Conservation (phyloP, 64 coral and sea anemone species). For the Montipora capricornis region DNA sequence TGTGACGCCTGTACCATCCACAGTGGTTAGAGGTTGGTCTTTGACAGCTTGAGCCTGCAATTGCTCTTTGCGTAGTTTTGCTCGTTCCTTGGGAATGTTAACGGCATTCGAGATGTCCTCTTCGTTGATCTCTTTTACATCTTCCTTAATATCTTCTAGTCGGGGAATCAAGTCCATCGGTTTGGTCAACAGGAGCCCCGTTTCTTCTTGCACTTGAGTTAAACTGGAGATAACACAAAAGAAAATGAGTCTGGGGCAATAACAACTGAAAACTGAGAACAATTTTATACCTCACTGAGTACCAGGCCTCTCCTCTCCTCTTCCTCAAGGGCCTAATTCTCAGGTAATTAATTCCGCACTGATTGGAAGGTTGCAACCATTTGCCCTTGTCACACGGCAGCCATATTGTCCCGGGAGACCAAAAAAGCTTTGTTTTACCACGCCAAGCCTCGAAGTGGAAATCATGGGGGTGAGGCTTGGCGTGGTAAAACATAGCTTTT, state of each 20-base stretch:
- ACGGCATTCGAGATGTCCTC: slow-evolving; percentile 15
- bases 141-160: slow-evolving; percentile 2
- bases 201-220: slow-evolving; percentile 81
- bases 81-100: slow-evolving; percentile 51
- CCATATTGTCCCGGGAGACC: no score
- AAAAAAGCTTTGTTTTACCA: no score
- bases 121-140: background rate
- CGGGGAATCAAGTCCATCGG: slow-evolving; percentile 63
- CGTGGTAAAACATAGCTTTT: no score
- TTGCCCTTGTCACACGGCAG: no score
- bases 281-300: no score
- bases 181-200: slow-evolving; percentile 67
- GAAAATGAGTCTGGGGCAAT: background rate
- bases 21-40: background rate
- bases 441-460: no score
- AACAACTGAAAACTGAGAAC: no score
- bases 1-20: background rate
- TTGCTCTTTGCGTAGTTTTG: slow-evolving; percentile 18
- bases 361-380: no score
- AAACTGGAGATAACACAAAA: slow-evolving; percentile 38
- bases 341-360: no score
- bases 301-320: no score
- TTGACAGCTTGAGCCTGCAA: slow-evolving; percentile 12
- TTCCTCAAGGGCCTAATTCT: no score
- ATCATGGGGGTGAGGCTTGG: no score